Percentiles rank a stretch among this genome's conserved stretches.
Evolutionary conservation across 2,797 vertebrate genomes (phyloP).

Genomic region (Phoeniculus purpureus): DNA sequence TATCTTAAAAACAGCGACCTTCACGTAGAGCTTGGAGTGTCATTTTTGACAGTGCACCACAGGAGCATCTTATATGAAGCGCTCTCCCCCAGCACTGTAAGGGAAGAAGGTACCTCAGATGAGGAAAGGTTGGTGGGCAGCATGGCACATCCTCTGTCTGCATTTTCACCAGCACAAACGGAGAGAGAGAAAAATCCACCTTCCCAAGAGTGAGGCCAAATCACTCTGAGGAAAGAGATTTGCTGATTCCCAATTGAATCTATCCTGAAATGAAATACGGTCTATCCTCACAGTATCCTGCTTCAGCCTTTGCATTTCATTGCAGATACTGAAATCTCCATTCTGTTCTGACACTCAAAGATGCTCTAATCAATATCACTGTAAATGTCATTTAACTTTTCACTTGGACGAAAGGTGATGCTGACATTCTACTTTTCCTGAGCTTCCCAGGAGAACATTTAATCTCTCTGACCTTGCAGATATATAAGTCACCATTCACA

Average conservation of each 20-base stretch:
- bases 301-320: conserved; percentile 27
- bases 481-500: conserved; percentile 73
- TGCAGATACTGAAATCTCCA: conserved; percentile 47
- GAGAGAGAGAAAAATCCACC: background rate
- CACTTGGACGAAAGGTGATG: conserved; percentile 65
- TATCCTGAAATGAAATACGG: background rate
- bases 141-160: background rate
- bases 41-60: background rate
- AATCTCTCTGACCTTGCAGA: conserved; percentile 77
- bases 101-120: background rate
- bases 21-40: background rate
- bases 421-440: conserved; percentile 74
- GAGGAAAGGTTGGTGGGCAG: background rate
- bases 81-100: background rate
- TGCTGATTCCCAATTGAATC: background rate
- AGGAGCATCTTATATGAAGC: background rate
- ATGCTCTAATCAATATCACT: conserved; percentile 70
- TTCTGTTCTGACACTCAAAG: conserved; percentile 54
- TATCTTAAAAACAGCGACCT: background rate
- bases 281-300: background rate
- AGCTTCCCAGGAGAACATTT: conserved; percentile 71
- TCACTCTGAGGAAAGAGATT: background rate
- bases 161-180: background rate
- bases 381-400: conserved; percentile 76
- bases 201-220: background rate